Base-by-base conservation (phyloP, 2,888 invertebrate genomes). In the Tholera decimalis region DNA sequence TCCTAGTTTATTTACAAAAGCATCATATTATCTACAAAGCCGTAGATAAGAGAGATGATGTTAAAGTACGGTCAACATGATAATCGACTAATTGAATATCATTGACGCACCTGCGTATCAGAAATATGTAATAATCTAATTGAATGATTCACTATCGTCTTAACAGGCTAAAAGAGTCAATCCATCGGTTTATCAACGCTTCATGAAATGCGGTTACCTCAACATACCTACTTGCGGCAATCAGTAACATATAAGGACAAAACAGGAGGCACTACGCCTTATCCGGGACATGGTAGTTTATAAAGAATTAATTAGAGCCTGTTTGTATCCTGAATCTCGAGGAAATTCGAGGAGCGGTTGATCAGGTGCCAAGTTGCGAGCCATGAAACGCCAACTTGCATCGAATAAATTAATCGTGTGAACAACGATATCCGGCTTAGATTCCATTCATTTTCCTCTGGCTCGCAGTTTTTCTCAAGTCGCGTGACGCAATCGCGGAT, bases 401-500 rank as follows among this genome's bases (percentile, higher is more conserved):
- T 81, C 79, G 79, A 75, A 81, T 88, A 86, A n/a, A 85, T 85
- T 84, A 85, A 85, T 88, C 92, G 94, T 94, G 94, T 89, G 94
- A 94, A 93, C 89, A 86, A 81, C 86, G 71, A 91, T 88, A 91
- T 94, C 95, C 95, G 95, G 91, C 91, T 92, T 83, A 82, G 80
- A 85, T 83, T 88, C 91, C 91, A 93, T 93, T 93, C 89, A 93
- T 93, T 93, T 93, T 93, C 91, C 89, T 92, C 86, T 82, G 83
- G 71, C 81, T 77, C 80, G 76, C 78, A 88, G 91, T 94, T 93
- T 94, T 93, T 94, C 92, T 93, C 83, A 80, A 72, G 75, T 89
- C 59, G 86, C 86, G 89, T 94, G 92, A 94, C 89, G 93, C 90
- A 91, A 93, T 92, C 82, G 87, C 92, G 92, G 93, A 93, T 93